A percentile compares a stretch with the other conserved stretches of the same genome.
These are phyloP conservation scores for Drosophila nr. fundita DNA, from an alignment of 2,888 invertebrate species.

Conservation along the genomic window DNA sequence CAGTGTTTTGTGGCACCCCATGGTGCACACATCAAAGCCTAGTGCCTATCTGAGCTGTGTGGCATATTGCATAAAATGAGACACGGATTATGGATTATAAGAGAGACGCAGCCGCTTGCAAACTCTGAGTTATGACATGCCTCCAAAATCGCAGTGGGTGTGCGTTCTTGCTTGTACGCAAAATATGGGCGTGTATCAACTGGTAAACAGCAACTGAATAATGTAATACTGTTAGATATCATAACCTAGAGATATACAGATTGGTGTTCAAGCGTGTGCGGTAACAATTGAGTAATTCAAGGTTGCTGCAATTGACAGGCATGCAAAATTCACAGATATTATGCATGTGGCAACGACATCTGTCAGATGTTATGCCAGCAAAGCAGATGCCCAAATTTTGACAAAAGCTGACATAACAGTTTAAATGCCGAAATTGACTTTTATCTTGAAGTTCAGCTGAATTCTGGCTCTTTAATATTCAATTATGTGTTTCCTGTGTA, in stretches of 20 bases:
- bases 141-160: conserved; percentile 17
- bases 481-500: neutral
- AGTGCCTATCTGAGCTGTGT: conserved; percentile 5
- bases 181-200: neutral
- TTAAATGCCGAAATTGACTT: neutral
- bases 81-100: conserved; percentile 11
- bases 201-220: conserved; percentile 6
- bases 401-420: neutral
- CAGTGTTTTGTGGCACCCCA: conserved; percentile 3
- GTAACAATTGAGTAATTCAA: conserved; percentile 14
- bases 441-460: neutral
- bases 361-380: conserved; percentile 1
- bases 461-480: neutral
- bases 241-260: neutral
- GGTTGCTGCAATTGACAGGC: neutral
- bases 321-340: neutral
- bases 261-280: neutral
- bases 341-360: neutral
- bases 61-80: conserved; percentile 28
- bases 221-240: neutral
- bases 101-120: neutral
- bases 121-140: conserved; percentile 31
- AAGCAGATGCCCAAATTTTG: neutral
- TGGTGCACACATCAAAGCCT: conserved; percentile 20
- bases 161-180: neutral